Evolutionary conservation across 1,140 invertebrate species (phyloP).

Genomic region (Penaeus chinensis): DNA sequence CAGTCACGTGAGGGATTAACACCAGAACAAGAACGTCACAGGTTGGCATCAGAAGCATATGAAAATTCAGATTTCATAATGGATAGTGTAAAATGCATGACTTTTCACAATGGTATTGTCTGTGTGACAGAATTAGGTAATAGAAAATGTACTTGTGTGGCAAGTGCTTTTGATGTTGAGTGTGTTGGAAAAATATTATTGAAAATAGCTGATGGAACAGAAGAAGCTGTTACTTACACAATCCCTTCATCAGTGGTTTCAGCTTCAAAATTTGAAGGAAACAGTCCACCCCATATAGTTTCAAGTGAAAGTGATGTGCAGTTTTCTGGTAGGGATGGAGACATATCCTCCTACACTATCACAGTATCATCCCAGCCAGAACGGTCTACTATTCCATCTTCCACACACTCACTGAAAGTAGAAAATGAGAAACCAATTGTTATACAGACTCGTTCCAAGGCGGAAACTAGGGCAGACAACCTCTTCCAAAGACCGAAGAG

Average conservation of each 20-base stretch:
- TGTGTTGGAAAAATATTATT: constrained; percentile 36
- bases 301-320: no score
- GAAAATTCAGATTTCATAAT: constrained; percentile 33
- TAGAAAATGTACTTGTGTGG: constrained; percentile 34
- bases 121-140: constrained; percentile 23
- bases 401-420: background rate
- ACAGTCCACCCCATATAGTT: background rate
- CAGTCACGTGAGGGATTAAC: constrained; percentile 26
- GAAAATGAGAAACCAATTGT: constrained; percentile 19
- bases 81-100: constrained; percentile 13
- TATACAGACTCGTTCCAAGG: constrained; percentile 27
- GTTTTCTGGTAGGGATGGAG: background rate
- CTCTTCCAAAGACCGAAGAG: background rate
- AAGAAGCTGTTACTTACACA: constrained; percentile 25
- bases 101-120: constrained; percentile 31
- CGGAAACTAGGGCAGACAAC: background rate
- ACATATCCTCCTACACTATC: background rate
- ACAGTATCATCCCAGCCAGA: background rate
- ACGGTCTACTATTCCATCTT: background rate
- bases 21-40: constrained; percentile 36
- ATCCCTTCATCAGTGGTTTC: background rate
- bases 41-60: constrained; percentile 30
- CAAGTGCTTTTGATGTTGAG: constrained; percentile 3
- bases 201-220: constrained; percentile 23
- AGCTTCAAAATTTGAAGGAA: no score